Conservation (phyloP, 2,113 vertebrate genomes). For the Toxotes jaculatrix region DNA sequence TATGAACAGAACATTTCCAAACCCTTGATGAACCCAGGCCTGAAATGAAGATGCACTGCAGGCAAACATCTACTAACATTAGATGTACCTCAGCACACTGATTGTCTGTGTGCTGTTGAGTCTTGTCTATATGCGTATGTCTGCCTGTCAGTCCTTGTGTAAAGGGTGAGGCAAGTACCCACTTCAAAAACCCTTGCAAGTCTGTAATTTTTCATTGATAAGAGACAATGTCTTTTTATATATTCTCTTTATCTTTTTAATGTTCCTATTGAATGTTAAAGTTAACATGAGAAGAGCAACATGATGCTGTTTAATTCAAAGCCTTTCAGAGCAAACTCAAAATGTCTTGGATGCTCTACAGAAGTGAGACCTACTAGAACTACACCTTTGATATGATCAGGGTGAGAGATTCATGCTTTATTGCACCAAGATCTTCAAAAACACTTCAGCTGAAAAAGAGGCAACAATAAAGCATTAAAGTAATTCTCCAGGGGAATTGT, state of each 20-base stretch:
- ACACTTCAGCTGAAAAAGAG: constrained; percentile 27
- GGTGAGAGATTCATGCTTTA: constrained; percentile 14
- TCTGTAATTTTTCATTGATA: constrained; percentile 6
- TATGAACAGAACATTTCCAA: constrained; percentile 33
- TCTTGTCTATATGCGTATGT: not conserved
- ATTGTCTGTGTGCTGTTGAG: not conserved
- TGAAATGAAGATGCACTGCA: constrained; percentile 7
- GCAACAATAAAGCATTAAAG: constrained; percentile 39
- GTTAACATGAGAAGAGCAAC: constrained; percentile 4
- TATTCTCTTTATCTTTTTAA: constrained; percentile 27
- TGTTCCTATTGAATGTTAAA: constrained; percentile 1
- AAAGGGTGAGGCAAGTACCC: not conserved
- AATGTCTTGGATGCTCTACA: not conserved
- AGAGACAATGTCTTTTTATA: not conserved
- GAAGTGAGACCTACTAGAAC: constrained; percentile 17
- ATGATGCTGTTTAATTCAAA: constrained; percentile 20
- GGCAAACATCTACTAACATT: not conserved
- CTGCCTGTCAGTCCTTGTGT: not conserved
- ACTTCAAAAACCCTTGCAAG: constrained; percentile 14
- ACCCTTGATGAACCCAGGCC: not conserved
- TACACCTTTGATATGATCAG: constrained; percentile 38
- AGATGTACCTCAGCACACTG: not conserved
- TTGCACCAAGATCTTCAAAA: constrained; percentile 26
- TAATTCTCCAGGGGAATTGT: constrained; percentile 37
- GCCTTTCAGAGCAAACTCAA: not conserved